A percentile compares a stretch with the other conserved stretches of the same genome.
Evolutionary conservation across 2,113 vertebrate genomes (phyloP).

Genomic region (Megaceryle torquata): DNA sequence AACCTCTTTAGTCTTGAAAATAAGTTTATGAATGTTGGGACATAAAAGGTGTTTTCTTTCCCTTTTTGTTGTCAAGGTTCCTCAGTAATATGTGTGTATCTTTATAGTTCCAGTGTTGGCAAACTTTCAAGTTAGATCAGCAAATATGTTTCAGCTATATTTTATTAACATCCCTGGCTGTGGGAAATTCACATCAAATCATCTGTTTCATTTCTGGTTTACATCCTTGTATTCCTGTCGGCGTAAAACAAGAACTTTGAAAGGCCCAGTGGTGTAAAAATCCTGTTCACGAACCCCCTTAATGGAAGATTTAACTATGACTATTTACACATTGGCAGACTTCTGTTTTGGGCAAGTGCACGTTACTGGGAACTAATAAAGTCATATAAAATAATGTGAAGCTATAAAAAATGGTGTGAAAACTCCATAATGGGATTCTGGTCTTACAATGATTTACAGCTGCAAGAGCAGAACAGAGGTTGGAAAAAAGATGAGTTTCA

Average conservation of each 20-base stretch:
- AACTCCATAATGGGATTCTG: neutral
- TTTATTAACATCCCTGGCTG: neutral
- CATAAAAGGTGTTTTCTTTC: neutral
- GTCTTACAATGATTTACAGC: neutral
- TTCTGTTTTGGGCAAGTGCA: neutral
- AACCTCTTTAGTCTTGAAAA: neutral
- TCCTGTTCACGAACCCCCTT: neutral
- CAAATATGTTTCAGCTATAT: neutral
- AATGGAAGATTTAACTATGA: neutral
- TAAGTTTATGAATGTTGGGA: neutral
- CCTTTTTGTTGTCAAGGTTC: neutral
- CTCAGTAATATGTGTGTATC: neutral
- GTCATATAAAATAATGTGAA: neutral
- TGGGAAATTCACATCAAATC: neutral
- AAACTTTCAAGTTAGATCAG: neutral
- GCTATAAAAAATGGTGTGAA: neutral
- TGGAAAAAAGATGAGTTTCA: neutral
- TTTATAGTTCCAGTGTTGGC: neutral
- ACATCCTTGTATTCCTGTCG: neutral
- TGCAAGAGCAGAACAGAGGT: neutral
- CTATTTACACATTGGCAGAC: neutral
- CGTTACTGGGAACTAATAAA: neutral
- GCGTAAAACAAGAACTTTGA: neutral
- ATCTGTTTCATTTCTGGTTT: neutral
- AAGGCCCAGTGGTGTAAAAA: neutral